Evolutionary conservation across 1,140 invertebrate genomes (phyloP).

Genomic region (Scaptomyza graminum): DNA sequence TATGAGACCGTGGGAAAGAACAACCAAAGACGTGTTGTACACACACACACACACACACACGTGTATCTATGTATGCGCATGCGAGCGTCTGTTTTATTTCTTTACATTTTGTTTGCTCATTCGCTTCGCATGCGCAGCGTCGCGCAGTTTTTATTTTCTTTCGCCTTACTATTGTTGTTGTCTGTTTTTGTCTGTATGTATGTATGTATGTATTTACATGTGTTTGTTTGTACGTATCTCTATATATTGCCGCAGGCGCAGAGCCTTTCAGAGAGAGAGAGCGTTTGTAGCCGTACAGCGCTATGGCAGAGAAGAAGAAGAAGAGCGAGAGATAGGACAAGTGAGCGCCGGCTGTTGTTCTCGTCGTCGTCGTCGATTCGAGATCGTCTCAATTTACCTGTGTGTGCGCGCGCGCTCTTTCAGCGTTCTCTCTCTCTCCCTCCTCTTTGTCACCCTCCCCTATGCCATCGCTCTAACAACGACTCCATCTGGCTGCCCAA

Average conservation of each 20-base stretch:
- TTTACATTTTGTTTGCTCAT: slow-evolving; percentile 79
- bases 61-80: slow-evolving; percentile 22
- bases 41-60: slow-evolving; percentile 33
- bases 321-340: slow-evolving; percentile 16
- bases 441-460: not conserved
- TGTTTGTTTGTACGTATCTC: not conserved
- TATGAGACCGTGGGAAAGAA: slow-evolving; percentile 84
- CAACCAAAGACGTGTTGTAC: slow-evolving; percentile 81
- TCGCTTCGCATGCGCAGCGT: slow-evolving; percentile 78
- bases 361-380: not conserved
- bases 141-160: slow-evolving; percentile 41
- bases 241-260: slow-evolving; percentile 41
- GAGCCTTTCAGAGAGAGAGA: slow-evolving; percentile 23
- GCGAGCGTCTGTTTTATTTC: slow-evolving; percentile 65
- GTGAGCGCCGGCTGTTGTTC: slow-evolving; percentile 50
- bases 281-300: slow-evolving; percentile 19
- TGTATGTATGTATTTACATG: slow-evolving; percentile 10
- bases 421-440: slow-evolving; percentile 13
- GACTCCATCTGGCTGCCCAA: slow-evolving; percentile 41
- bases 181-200: slow-evolving; percentile 22
- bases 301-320: not conserved
- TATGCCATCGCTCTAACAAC: not conserved
- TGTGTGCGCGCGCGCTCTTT: slow-evolving; percentile 7
- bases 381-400: slow-evolving; percentile 30
- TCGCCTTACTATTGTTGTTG: slow-evolving; percentile 27